phyloP scores from a whole-genome alignment of 1,140 invertebrate species.

The Phortica variegata region DNA sequence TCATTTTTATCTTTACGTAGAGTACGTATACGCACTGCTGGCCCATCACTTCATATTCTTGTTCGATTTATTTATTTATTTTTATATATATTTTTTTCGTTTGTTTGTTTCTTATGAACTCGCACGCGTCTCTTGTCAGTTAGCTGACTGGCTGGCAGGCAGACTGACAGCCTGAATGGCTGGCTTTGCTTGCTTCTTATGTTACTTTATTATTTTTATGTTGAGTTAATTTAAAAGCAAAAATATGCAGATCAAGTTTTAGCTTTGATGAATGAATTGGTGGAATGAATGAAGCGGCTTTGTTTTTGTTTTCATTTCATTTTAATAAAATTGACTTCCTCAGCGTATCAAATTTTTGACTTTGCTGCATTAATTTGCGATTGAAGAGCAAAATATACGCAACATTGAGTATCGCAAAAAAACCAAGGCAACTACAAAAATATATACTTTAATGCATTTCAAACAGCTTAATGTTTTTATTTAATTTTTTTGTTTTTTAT shows the following conservation, averaged over 20 bases:
- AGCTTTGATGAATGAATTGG: constrained; percentile 13
- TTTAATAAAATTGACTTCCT: constrained; percentile 29
- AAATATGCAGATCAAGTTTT: constrained; percentile 40
- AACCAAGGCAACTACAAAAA: too few species aligned
- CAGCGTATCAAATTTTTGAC: too few species aligned
- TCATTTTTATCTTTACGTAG: too few species aligned
- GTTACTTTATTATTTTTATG: constrained; percentile 6
- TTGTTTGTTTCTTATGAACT: constrained; percentile 17
- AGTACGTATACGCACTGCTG: too few species aligned
- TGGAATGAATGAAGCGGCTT: too few species aligned
- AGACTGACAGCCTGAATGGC: too few species aligned
- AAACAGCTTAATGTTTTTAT: too few species aligned
- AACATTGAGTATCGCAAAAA: too few species aligned
- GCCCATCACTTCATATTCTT: neutral
- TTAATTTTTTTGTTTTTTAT: too few species aligned
- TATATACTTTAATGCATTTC: too few species aligned
- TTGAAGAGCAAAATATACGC: too few species aligned
- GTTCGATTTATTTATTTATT: constrained; percentile 42
- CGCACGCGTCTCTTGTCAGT: constrained; percentile 2
- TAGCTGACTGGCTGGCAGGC: neutral
- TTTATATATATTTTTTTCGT: constrained; percentile 38
- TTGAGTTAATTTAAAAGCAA: constrained; percentile 13
- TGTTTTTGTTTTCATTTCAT: constrained; percentile 45
- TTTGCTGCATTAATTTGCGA: too few species aligned
- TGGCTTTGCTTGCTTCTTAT: constrained; percentile 11